phyloP scores from a whole-genome alignment of 2,888 invertebrate species.

The Caenorhabditis sulstoni region DNA sequence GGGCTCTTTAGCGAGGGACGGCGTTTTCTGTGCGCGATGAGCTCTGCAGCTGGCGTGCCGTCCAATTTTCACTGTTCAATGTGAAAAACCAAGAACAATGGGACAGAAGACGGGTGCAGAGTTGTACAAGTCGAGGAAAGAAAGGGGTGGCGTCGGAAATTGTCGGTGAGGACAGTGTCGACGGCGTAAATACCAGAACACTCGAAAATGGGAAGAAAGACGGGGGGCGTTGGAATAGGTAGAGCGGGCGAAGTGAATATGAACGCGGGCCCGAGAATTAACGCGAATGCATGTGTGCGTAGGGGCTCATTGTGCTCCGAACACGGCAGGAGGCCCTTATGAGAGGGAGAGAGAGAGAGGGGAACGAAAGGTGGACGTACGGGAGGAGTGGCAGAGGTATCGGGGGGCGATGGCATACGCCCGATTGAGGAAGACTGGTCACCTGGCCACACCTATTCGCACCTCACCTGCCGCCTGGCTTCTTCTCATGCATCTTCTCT shows the following conservation, averaged over 20 bases:
- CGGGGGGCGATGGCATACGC: constrained; percentile 29
- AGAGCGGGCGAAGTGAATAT: constrained; percentile 17
- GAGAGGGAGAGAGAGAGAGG: constrained; percentile 20
- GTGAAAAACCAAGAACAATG: constrained; percentile 22
- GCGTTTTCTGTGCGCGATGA: neutral
- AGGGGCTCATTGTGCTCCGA: constrained; percentile 57
- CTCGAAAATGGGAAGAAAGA: constrained; percentile 36
- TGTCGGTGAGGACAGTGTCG: constrained; percentile 28
- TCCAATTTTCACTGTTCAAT: constrained; percentile 2
- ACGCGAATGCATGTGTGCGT: constrained; percentile 58
- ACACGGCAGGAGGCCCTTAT: constrained; percentile 48
- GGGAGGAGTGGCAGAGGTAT: too few species aligned
- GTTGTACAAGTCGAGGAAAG: constrained; percentile 37
- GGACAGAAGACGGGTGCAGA: constrained; percentile 20
- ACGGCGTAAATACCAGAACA: constrained; percentile 55
- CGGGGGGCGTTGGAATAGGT: constrained; percentile 8
- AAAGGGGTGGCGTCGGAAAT: constrained; percentile 12
- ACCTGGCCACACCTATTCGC: constrained; percentile 59
- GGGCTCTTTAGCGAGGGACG: neutral
- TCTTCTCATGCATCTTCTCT: constrained; percentile 26
- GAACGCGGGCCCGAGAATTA: constrained; percentile 44
- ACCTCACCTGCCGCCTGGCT: constrained; percentile 42
- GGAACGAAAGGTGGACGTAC: neutral
- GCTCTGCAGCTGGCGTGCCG: neutral
- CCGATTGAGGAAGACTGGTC: constrained; percentile 52